phyloP scores from a whole-genome alignment of 1,140 invertebrate genomes.

The Halesus radiatus region DNA sequence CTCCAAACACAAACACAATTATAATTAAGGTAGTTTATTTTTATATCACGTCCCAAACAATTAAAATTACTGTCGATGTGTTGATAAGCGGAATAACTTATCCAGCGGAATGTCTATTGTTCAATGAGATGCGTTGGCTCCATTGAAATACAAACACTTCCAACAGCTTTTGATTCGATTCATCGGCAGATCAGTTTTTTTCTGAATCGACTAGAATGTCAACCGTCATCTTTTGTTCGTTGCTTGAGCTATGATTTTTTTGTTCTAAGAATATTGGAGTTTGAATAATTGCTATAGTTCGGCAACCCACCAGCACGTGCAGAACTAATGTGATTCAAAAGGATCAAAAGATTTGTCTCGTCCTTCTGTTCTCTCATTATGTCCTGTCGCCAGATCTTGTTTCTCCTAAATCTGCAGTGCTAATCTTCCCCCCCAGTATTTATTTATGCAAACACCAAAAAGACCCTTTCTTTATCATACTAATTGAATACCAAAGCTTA shows the following conservation, averaged over 20 bases:
- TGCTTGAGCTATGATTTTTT: neutral
- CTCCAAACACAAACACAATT: too few relatives aligned
- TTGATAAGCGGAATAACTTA: too few relatives aligned
- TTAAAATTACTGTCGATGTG: too few relatives aligned
- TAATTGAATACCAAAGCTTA: too few relatives aligned
- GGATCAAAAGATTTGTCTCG: conserved; percentile 30
- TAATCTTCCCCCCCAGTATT: neutral
- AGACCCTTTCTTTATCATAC: too few relatives aligned
- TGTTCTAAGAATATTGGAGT: neutral
- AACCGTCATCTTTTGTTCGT: too few relatives aligned
- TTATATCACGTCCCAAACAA: too few relatives aligned
- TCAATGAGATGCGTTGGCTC: neutral
- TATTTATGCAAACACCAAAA: neutral
- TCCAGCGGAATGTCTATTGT: conserved; percentile 8
- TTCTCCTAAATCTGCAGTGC: neutral
- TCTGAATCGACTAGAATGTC: too few relatives aligned
- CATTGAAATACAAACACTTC: too few relatives aligned
- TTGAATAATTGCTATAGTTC: neutral
- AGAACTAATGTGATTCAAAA: conserved; percentile 15
- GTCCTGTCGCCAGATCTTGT: conserved; percentile 25
- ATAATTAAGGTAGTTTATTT: too few relatives aligned
- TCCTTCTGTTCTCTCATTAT: conserved; percentile 35
- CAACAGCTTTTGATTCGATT: too few relatives aligned
- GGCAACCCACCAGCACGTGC: conserved; percentile 13
- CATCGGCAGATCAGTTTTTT: too few relatives aligned